A percentile compares a stretch with the other conserved stretches of the same genome.
These are phyloP conservation scores for Aptenodytes forsteri DNA, from an alignment of 2,113 vertebrate genomes.

Conservation along the genomic window DNA sequence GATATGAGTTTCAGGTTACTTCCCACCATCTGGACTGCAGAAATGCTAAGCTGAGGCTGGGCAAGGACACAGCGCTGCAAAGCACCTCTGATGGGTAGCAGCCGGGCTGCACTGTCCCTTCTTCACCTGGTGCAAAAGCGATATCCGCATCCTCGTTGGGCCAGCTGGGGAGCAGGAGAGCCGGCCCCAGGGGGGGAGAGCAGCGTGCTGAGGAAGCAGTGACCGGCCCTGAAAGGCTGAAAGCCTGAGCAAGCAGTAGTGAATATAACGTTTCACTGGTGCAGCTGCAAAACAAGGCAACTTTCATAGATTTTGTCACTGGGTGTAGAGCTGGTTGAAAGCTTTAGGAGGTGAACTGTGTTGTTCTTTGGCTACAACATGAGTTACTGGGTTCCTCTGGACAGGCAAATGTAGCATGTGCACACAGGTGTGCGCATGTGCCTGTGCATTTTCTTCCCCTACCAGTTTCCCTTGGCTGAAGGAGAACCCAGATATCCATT, in stretches of 20 bases:
- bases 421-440: neutral
- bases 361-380: neutral
- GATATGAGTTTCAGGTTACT: neutral
- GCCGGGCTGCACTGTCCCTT: neutral
- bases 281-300: neutral
- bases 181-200: accelerated
- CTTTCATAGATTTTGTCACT: neutral
- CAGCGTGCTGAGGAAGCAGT: neutral
- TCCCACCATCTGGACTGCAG: conserved; percentile 13
- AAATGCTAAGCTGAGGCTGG: neutral
- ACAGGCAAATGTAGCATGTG: too few species aligned
- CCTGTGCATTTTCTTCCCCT: neutral
- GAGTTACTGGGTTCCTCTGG: neutral
- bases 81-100: neutral
- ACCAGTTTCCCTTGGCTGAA: neutral
- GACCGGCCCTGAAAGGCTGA: neutral
- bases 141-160: accelerated
- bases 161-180: conserved; percentile 18
- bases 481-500: neutral
- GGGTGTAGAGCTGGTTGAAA: neutral
- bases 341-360: neutral
- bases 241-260: neutral
- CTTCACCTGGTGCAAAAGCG: neutral
- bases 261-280: accelerated
- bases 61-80: neutral